Percentiles rank a stretch among this genome's conserved stretches.
phyloP scores from a whole-genome alignment of 2,797 vertebrate species.

The Gallinago nigripennis region DNA sequence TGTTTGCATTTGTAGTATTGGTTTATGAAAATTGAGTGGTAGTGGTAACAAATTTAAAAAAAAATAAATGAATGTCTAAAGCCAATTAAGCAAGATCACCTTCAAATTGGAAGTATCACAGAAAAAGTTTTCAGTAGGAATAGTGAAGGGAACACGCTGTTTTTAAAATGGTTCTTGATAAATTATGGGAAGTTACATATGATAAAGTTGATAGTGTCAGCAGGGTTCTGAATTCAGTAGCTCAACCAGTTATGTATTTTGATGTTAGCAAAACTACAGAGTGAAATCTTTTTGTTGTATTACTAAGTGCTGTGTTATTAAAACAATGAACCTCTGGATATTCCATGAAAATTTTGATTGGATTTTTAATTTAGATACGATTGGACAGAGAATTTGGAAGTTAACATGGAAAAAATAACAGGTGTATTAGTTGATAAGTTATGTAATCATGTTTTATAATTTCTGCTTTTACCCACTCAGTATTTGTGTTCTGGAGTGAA shows the following conservation, averaged over 20 bases:
- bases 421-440: not conserved
- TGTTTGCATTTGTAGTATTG: not conserved
- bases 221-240: not conserved
- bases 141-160: fast-evolving
- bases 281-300: not conserved
- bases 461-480: not conserved
- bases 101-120: not conserved
- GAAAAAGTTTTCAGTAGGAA: not conserved
- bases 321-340: not conserved
- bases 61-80: not conserved
- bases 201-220: not conserved
- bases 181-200: not conserved
- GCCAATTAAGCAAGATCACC: not conserved
- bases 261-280: not conserved
- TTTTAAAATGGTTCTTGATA: not conserved
- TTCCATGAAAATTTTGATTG: not conserved
- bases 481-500: not conserved
- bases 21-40: not conserved
- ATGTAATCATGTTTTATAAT: not conserved
- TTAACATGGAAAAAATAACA: not conserved
- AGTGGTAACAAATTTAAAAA: not conserved
- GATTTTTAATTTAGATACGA: not conserved
- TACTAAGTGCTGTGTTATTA: not conserved
- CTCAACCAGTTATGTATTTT: not conserved
- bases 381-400: not conserved